Evolutionary conservation across 2,113 vertebrate genomes (phyloP).

Genomic region (Aphelocoma coerulescens): DNA sequence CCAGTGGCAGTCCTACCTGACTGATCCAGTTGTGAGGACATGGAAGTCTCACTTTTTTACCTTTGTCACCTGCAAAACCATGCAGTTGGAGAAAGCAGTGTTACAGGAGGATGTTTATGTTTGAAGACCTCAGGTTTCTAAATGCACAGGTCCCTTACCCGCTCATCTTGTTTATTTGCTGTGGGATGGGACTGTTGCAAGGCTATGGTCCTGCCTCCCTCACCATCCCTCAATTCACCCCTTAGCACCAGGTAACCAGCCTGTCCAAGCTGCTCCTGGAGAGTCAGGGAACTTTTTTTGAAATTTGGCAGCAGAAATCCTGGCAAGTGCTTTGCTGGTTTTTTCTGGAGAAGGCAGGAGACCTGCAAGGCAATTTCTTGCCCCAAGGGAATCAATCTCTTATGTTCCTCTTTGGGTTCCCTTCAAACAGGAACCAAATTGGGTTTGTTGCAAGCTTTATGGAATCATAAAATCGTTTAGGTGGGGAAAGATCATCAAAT

Average conservation of each 20-base stretch:
- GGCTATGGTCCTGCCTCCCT: not conserved
- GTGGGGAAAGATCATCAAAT: not conserved
- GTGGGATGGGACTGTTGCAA: not conserved
- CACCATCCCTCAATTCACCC: not conserved
- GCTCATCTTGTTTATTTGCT: not conserved
- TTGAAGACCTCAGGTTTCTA: not conserved
- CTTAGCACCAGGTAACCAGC: rapidly evolving
- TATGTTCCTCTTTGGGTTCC: not conserved
- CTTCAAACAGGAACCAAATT: not conserved
- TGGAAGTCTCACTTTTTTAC: not conserved
- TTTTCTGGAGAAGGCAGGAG: not conserved
- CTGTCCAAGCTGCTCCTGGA: not conserved
- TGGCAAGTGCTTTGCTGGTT: rapidly evolving
- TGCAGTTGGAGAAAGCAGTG: not conserved
- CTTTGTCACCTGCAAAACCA: not conserved
- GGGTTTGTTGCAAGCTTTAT: not conserved
- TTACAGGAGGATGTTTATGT: not conserved
- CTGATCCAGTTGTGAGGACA: not conserved
- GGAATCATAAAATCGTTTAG: not conserved
- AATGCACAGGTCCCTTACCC: not conserved
- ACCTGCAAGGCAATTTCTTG: not conserved
- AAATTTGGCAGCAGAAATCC: not conserved
- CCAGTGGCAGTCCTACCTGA: not conserved
- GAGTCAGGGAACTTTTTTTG: not conserved
- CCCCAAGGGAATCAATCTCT: not conserved